Evolutionary conservation across 2,113 vertebrate species (phyloP).

Genomic region (Nycticorax nycticorax): DNA sequence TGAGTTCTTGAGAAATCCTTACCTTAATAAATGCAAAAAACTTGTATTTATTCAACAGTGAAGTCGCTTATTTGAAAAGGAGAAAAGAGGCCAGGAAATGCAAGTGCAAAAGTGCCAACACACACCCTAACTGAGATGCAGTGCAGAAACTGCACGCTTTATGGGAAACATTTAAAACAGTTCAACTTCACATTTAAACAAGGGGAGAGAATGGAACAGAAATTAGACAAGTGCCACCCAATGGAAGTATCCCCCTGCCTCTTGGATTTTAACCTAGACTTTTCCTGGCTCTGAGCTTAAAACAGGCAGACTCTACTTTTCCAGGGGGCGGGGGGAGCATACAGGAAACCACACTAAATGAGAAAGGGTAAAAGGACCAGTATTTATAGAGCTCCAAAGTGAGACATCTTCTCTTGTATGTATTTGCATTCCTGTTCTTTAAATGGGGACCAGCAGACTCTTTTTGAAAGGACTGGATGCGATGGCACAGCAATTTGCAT

Average conservation of each 20-base stretch:
- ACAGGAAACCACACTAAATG: neutral
- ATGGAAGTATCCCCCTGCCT: neutral
- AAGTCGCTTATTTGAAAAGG: constrained; percentile 4
- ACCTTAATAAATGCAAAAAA: neutral
- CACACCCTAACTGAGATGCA: neutral
- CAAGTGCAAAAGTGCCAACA: neutral
- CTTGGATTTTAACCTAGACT: neutral
- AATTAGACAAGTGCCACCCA: neutral
- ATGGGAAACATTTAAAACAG: neutral
- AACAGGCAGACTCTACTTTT: neutral
- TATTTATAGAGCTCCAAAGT: neutral
- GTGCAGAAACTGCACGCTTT: neutral
- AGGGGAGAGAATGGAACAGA: constrained; percentile 21
- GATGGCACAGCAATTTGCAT: neutral
- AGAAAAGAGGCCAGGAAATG: neutral
- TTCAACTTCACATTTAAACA: constrained; percentile 25
- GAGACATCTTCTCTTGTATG: neutral
- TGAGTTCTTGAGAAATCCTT: neutral
- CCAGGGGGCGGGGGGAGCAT: neutral
- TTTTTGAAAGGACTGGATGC: neutral
- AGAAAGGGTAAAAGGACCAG: neutral
- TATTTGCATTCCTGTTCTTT: neutral
- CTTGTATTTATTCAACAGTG: neutral
- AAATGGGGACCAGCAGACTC: neutral
- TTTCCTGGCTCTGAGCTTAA: neutral